Conservation (phyloP, 2,888 invertebrate species). For the Acanthococcus lagerstroemiae region DNA sequence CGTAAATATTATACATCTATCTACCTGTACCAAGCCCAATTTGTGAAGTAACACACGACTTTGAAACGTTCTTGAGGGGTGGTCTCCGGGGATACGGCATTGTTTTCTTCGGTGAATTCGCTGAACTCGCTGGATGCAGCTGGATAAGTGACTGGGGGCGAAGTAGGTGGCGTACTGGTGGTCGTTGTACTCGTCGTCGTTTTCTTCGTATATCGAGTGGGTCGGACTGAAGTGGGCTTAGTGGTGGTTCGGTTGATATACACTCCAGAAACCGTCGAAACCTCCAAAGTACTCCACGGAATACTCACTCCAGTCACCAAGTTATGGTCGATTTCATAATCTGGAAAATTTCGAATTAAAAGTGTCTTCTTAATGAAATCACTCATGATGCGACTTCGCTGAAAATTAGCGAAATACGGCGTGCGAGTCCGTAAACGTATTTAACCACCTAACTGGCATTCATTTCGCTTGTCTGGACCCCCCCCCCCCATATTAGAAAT, state of each 20-base stretch:
- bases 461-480: too few species aligned
- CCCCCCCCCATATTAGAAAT: too few species aligned
- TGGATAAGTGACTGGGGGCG: conserved; percentile 3
- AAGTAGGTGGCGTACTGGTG: conserved; percentile 35
- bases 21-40: conserved; percentile 81
- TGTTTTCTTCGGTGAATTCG: neutral
- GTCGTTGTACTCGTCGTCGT: conserved; percentile 36
- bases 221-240: conserved; percentile 34
- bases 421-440: too few species aligned
- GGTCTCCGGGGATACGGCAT: conserved; percentile 27
- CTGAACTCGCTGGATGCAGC: conserved; percentile 24
- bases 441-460: too few species aligned
- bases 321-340: neutral
- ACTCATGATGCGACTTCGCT: too few species aligned
- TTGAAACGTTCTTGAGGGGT: conserved; percentile 49
- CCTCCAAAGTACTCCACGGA: neutral
- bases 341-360: too few species aligned
- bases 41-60: conserved; percentile 83
- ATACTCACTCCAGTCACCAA: neutral
- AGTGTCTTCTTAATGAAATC: too few species aligned
- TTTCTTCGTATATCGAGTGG: conserved; percentile 33
- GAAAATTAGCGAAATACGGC: too few species aligned
- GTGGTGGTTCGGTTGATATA: conserved; percentile 31
- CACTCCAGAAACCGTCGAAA: neutral
- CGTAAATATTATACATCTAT: too few species aligned